Evolutionary conservation across 2,888 invertebrate genomes (phyloP).

Genomic region (Frankliniella fusca): DNA sequence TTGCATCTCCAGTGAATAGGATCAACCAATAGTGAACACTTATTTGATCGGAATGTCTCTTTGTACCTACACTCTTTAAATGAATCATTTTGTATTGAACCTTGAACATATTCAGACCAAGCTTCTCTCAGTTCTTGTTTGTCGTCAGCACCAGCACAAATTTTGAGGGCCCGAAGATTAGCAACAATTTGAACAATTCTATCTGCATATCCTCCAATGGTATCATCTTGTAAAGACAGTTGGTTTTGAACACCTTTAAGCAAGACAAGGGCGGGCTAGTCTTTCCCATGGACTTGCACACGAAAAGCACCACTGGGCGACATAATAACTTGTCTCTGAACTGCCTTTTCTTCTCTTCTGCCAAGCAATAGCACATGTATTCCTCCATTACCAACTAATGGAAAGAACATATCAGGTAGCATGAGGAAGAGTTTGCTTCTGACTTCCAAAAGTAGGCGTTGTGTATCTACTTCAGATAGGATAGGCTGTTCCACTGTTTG

Average conservation of each 20-base stretch:
- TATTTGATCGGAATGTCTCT: neutral
- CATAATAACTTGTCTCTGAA: neutral
- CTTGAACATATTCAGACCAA: neutral
- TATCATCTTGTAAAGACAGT: neutral
- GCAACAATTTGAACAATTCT: neutral
- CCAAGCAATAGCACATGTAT: neutral
- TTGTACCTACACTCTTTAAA: neutral
- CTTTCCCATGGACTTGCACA: neutral
- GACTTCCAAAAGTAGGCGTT: neutral
- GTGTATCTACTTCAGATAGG: too few relatives aligned
- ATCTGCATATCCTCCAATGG: neutral
- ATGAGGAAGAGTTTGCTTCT: neutral
- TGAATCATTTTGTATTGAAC: neutral
- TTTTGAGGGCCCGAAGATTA: neutral
- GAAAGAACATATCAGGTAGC: neutral
- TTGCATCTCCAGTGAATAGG: neutral
- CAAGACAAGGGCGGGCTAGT: neutral
- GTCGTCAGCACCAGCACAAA: neutral
- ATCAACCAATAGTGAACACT: neutral
- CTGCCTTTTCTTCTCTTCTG: neutral
- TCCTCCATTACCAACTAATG: neutral
- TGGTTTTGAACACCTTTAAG: neutral
- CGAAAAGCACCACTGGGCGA: neutral
- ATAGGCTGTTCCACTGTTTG: too few relatives aligned
- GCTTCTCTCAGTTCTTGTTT: neutral